These are phyloP conservation scores for Spodoptera littoralis DNA, from an alignment of 2,888 invertebrate species.

Conservation along the genomic window DNA sequence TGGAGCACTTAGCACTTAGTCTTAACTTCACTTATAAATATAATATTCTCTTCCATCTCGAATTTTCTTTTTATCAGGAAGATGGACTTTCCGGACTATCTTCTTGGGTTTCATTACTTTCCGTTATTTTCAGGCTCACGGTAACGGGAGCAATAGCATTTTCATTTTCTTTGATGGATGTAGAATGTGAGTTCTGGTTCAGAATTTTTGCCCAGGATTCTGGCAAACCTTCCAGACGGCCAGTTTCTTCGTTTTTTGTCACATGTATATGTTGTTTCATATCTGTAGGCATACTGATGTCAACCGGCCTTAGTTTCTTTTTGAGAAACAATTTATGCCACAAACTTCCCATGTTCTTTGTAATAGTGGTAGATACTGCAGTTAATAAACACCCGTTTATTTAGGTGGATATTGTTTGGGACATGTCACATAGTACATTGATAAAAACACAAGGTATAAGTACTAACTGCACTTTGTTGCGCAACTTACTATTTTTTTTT, in stretches of 20 bases:
- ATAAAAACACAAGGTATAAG: too few relatives aligned
- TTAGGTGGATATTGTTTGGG: too few relatives aligned
- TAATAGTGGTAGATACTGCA: too few relatives aligned
- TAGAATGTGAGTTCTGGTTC: slow-evolving; percentile 92
- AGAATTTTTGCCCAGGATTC: slow-evolving; percentile 91
- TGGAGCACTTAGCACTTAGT: too few relatives aligned
- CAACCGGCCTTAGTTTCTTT: slow-evolving; percentile 84
- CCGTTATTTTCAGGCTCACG: slow-evolving; percentile 51
- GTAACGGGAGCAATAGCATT: slow-evolving; percentile 97
- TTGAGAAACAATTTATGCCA: slow-evolving; percentile 78
- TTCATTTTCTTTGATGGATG: slow-evolving; percentile 94
- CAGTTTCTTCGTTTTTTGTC: slow-evolving; percentile 94
- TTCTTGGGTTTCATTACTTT: slow-evolving; percentile 9
- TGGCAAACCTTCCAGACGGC: slow-evolving; percentile 95
- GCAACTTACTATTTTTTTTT: too few relatives aligned
- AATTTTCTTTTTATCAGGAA: too few relatives aligned
- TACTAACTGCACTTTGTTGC: too few relatives aligned
- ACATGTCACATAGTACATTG: too few relatives aligned
- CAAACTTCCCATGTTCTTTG: slow-evolving; percentile 82
- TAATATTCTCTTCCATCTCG: too few relatives aligned
- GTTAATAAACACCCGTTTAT: too few relatives aligned
- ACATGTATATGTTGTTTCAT: slow-evolving; percentile 96
- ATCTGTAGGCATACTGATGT: slow-evolving; percentile 95
- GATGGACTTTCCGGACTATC: neutral
- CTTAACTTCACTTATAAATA: too few relatives aligned